phyloP scores from a whole-genome alignment of 1,140 invertebrate genomes.

The Bombus fervidus region DNA sequence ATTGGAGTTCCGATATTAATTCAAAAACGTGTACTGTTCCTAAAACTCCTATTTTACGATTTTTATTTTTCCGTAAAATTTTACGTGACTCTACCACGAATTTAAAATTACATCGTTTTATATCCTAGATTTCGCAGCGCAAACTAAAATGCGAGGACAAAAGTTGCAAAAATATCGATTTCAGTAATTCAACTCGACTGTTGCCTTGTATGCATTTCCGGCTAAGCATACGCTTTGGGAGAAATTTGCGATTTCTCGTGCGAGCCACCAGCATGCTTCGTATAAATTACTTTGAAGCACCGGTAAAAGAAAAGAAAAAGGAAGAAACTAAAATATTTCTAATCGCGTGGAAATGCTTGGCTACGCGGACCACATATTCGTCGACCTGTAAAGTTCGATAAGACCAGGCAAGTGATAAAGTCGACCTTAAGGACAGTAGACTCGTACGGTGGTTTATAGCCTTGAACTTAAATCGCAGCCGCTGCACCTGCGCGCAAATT shows the following conservation, averaged over 20 bases:
- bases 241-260: conserved; percentile 1
- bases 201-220: neutral
- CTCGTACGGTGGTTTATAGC: conserved; percentile 58
- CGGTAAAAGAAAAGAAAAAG: conserved; percentile 7
- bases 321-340: conserved; percentile 31
- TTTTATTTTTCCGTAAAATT: neutral
- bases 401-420: conserved; percentile 69
- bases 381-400: conserved; percentile 73
- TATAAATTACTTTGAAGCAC: neutral
- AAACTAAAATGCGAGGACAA: neutral
- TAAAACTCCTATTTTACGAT: neutral
- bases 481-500: neutral
- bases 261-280: neutral
- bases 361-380: conserved; percentile 49
- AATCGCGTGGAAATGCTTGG: conserved; percentile 46
- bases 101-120: neutral
- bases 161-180: neutral
- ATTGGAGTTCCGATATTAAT: neutral
- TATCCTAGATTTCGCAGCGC: neutral
- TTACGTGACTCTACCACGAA: neutral
- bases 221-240: neutral
- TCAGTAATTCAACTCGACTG: neutral
- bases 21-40: neutral
- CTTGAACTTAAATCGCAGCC: conserved; percentile 19
- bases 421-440: conserved; percentile 52